Conservation (phyloP, 1,140 invertebrate genomes). For the Carposina sasakii region DNA sequence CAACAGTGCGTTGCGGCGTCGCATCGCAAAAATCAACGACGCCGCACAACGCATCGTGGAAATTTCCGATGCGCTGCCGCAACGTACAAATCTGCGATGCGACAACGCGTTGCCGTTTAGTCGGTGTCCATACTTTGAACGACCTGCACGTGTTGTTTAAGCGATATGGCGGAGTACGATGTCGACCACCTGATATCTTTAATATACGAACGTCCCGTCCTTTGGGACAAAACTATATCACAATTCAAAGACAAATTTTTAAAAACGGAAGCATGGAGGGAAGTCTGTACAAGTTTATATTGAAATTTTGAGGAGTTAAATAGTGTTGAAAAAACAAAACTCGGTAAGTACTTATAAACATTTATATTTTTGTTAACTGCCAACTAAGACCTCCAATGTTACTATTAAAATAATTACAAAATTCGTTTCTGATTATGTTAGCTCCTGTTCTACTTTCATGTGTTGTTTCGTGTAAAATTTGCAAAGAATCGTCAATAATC, state of each 20-base stretch:
- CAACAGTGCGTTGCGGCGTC: no score
- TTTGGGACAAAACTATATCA: conserved; percentile 25
- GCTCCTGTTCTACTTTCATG: no score
- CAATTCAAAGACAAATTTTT: conserved; percentile 25
- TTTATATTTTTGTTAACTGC: conserved; percentile 21
- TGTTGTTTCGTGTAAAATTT: no score
- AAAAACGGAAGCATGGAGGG: conserved; percentile 23
- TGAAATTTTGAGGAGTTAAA: conserved; percentile 20
- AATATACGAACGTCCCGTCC: conserved; percentile 20
- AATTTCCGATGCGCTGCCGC: no score
- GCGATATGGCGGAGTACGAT: conserved; percentile 14
- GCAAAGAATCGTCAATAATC: conserved; percentile 25
- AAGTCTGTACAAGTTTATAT: conserved; percentile 23
- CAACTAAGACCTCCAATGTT: conserved; percentile 19
- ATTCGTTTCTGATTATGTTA: conserved; percentile 21
- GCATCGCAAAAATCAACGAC: no score
- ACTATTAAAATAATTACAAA: conserved; percentile 24
- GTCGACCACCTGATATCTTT: conserved; percentile 19
- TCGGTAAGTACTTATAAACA: conserved; percentile 7
- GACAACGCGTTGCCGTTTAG: no score
- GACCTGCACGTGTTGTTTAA: no score
- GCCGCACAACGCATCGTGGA: no score
- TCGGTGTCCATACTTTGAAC: no score
- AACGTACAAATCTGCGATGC: no score
- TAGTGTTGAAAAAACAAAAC: conserved; percentile 21